Base-by-base conservation (phyloP, 2,888 invertebrate species). In the Acrobasis repandana region DNA sequence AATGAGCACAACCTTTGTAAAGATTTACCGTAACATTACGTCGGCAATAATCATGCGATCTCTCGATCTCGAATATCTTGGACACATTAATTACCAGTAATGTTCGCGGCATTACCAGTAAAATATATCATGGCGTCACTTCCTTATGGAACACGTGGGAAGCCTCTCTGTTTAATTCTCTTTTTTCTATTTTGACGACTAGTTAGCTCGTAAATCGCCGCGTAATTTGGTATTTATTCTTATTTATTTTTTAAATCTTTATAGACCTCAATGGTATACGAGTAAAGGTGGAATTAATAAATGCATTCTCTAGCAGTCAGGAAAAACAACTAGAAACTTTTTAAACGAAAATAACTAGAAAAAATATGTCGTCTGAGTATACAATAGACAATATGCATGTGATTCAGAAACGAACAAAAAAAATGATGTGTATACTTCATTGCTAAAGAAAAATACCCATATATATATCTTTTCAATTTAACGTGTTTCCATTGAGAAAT, bases 41-140 rank as follows among this genome's bases (percentile, higher is more conserved):
- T 28, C 47, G 15, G 15, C 1, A n/a, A 14, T 15, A 15, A 47
- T 47, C 15, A 36, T 18, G 36, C 38, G 54, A 38, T 54, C 36
- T 54, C 18, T 18, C 14, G 54, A 28, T 28, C 28, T 28, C 16
- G 18, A 38, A 38, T 36, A 36, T 54, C 54, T 54, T 11, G 14
- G 34, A 9, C 10, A 54, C 54, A 54, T 38, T 54, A 54, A 54
- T 54, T 54, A 54, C 54, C 16, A 5, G 33, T 38, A 54, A 54
- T 54, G 54, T 38, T 36, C 34, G 38, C 36, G 38, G 36, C 54
- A 36, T 18, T 52, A 34, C 51, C 34, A 1, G 38, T 51, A 3
- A 49, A 20, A 49, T 49, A 49, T 49, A 49, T 49, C 49, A 20
- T 49, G 20, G 9, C 20, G 20, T 14, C 9, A 49, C 49, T 49